Conservation (phyloP, 2,797 vertebrate species). For the Pangasius mekongensis region DNA sequence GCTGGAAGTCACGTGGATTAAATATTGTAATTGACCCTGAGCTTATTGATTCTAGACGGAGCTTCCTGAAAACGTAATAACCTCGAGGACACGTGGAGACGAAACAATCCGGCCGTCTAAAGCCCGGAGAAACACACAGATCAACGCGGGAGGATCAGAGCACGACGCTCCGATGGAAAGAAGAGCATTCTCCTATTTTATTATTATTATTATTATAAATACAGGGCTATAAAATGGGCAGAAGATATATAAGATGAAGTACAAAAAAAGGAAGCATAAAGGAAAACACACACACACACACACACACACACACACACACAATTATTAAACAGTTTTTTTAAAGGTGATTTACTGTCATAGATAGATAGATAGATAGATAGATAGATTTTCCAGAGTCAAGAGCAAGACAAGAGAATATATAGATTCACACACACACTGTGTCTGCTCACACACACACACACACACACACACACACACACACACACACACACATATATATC, state of each 20-base stretch:
- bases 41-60: constrained; percentile 77
- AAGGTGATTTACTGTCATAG: neutral
- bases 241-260: neutral
- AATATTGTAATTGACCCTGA: constrained; percentile 83
- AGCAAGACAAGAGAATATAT: neutral
- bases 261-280: neutral
- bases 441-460: neutral
- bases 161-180: too few relatives aligned
- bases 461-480: constrained; percentile 41
- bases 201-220: neutral
- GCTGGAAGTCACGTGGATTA: constrained; percentile 79
- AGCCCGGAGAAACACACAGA: constrained; percentile 44
- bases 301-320: neutral
- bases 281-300: neutral
- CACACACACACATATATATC: constrained; percentile 34
- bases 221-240: neutral
- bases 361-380: neutral
- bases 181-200: neutral
- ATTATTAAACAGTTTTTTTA: neutral
- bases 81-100: constrained; percentile 70
- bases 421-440: neutral
- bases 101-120: constrained; percentile 67
- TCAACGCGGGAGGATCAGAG: neutral
- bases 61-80: constrained; percentile 79
- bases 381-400: neutral